Base-by-base conservation (phyloP, 37 sponge, comb jelly and placozoan genomes). In the Ianthella basta region DNA sequence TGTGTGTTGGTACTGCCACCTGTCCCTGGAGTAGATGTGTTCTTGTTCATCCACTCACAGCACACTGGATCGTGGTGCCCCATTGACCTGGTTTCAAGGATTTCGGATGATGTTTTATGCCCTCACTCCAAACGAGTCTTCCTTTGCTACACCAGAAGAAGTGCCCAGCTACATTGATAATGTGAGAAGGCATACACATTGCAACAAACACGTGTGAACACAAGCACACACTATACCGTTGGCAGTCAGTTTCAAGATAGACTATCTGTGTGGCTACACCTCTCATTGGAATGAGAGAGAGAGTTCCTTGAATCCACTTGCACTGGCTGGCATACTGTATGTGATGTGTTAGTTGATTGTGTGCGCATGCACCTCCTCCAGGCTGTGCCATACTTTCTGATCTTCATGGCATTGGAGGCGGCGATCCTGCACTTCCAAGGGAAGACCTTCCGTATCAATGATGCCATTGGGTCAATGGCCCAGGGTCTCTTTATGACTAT, bases 21-120 rank as follows among this genome's bases (percentile, higher is more conserved):
- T n/a, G n/a, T n/a, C n/a, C n/a, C n/a, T n/a, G n/a, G n/a, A n/a
- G n/a, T n/a, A n/a, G n/a, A n/a, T 44, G 50, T 44, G 50, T 8
- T 44, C 50, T 44, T 44, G 50, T 8, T 44, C 50, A 8, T 44
- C 50, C 8, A 10, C 50, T 8, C 50, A 10, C 50, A 44, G 50
- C 8, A 8, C 50, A 44, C 50, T 44, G 50, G 6, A 8, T 44
- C 50, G 6, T 6, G 34, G 34, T 2, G 35, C 10, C 18, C 35
- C 10, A 12, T 27, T 69, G 70, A 34, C 78, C 16, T 75, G 32
- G 38, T 24, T 75, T 24, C 78, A 75, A 12, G 78, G 78, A 44
- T 50, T 91, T 0, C 83, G 85, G 21, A 87, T 80, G 40, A 77
- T 97, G 77, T 97, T 97, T 69, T 97, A 97, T 60, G 60, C 95